These are phyloP conservation scores for Entomobrya proxima DNA, from an alignment of 2,888 invertebrate species.

Conservation along the genomic window DNA sequence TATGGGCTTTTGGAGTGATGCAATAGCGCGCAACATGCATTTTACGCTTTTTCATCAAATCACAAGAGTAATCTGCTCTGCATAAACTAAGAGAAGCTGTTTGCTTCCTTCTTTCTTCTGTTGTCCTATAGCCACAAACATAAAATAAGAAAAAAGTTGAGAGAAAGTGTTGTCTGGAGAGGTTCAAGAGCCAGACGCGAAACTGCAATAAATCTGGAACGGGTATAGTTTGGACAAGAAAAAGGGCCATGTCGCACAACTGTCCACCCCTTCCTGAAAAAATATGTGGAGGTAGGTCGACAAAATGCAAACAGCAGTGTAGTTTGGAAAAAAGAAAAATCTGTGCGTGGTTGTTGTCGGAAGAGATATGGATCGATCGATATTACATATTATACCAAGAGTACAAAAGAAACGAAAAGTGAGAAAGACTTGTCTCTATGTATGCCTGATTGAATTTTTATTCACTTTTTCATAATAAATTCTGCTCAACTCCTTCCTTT, in stretches of 20 bases:
- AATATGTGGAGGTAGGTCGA: neutral
- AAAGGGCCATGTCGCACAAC: conserved; percentile 5
- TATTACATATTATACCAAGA: neutral
- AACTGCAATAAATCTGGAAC: conserved; percentile 4
- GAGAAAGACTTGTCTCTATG: neutral
- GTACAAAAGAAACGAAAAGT: neutral
- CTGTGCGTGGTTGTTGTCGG: neutral
- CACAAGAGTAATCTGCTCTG: neutral
- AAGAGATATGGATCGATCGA: neutral
- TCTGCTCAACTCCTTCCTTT: neutral
- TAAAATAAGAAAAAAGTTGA: neutral
- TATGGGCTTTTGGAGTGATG: neutral
- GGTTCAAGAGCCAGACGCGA: neutral
- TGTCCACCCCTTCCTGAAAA: neutral
- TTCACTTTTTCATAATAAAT: conserved; percentile 8
- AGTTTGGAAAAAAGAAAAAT: neutral
- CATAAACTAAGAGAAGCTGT: neutral
- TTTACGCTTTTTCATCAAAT: neutral
- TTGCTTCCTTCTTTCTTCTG: neutral
- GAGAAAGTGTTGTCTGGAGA: neutral
- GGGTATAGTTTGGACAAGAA: neutral
- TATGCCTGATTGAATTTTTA: conserved; percentile 23
- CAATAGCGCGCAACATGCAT: neutral
- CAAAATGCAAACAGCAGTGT: neutral
- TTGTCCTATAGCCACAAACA: neutral